These are phyloP conservation scores for Phylloscopus trochilus DNA, from an alignment of 2,113 vertebrate species.

Conservation along the genomic window DNA sequence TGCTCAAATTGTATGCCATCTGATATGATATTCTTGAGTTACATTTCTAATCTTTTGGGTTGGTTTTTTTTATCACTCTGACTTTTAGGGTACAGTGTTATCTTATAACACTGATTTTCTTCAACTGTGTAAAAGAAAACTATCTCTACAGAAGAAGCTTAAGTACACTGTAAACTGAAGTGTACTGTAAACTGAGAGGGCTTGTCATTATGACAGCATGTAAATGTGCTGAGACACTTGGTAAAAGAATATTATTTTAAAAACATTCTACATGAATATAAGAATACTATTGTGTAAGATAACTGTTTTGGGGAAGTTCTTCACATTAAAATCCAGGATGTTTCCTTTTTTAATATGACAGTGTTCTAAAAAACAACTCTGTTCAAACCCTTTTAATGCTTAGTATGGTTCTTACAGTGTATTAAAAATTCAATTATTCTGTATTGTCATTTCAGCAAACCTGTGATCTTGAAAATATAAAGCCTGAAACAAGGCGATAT, in stretches of 20 bases:
- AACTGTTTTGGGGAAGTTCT: background rate
- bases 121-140: background rate
- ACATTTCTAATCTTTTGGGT: background rate
- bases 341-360: background rate
- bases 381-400: background rate
- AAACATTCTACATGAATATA: background rate
- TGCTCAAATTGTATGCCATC: background rate
- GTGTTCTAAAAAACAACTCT: background rate
- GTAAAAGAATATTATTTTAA: background rate
- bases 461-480: slow-evolving; percentile 67
- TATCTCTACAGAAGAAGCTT: background rate
- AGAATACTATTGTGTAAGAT: background rate
- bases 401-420: background rate
- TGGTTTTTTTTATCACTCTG: background rate
- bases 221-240: background rate
- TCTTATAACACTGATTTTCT: background rate
- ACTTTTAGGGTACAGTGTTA: background rate
- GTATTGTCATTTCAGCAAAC: slow-evolving; percentile 78
- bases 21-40: background rate
- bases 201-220: background rate
- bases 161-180: background rate
- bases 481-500: slow-evolving; percentile 84
- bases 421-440: background rate
- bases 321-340: background rate
- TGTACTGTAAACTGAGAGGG: background rate